Base-by-base conservation (phyloP, 2,113 vertebrate species). In the Carassius gibelio region DNA sequence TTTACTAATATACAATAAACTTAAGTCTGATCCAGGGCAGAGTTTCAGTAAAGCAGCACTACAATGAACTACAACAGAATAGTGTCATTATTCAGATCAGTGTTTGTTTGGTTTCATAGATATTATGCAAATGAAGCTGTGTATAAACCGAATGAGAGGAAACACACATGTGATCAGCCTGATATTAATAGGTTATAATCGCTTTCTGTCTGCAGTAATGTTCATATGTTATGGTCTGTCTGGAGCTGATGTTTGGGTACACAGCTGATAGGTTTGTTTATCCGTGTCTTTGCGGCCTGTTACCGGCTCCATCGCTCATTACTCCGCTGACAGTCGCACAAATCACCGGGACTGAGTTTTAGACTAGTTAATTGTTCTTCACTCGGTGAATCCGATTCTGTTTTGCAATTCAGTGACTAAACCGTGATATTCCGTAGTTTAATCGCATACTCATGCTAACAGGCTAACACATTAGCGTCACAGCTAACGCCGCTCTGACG, bases 271-370 rank as follows among this genome's bases (percentile, higher is more conserved):
- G 26, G 26, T 26, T 26, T 69, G 52, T 68, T 68, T 30, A 26
- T 48, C 1, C 17, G 30, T 34, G 42, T 81, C 8, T 30, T 81
- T 69, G 86, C 76, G 42, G 82, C 72, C 11, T 88, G 90, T 82
- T 78, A 88, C 55, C 26, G 26, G 26, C 26, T 26, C 26, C 26
- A 26, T 26, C 26, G 26, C 26, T 26, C 26, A 26, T 26, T 26
- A 26, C n/a, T 21, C 10, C 21, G 9, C 59, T 23, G 5, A n/a
- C 55, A 38, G 5, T n/a, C 34, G 1, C 8, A 36, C 5, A 15
- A 57, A 38, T 57, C 0, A 2, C 3, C 15, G 19, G 1, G 13
- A 19, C 6, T 17, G 9, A 3, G 76, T 23, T n/a, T 59, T 19
- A 10, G 0, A 9, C 21, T 71, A 34, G 3, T 38, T 71, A 21